phyloP scores from a whole-genome alignment of 2,113 vertebrate genomes.

The Microtus richardsoni region DNA sequence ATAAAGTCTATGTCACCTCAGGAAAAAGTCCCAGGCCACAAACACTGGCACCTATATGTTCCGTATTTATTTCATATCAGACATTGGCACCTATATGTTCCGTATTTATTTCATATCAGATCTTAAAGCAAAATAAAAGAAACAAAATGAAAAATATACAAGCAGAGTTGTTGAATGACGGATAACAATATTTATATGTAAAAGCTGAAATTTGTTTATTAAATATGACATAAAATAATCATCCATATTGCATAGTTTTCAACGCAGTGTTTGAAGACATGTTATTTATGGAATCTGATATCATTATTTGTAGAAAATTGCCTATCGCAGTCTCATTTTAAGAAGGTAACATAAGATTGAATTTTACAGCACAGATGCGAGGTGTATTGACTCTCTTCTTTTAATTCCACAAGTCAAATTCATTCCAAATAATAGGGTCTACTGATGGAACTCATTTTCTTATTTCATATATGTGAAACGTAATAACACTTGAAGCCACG shows the following conservation, averaged over 20 bases:
- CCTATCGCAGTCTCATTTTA: slow-evolving; percentile 48
- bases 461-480: slow-evolving; percentile 78
- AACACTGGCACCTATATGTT: neutral
- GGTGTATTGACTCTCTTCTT: slow-evolving; percentile 60
- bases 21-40: neutral
- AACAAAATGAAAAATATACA: neutral
- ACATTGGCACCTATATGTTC: too few relatives aligned
- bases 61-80: too few relatives aligned
- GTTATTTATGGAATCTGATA: slow-evolving; percentile 29
- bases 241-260: slow-evolving; percentile 27
- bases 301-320: slow-evolving; percentile 62
- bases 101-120: neutral
- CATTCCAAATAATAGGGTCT: slow-evolving; percentile 71
- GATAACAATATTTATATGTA: neutral
- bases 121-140: neutral
- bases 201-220: slow-evolving; percentile 44
- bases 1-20: neutral
- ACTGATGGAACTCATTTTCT: slow-evolving; percentile 76
- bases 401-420: slow-evolving; percentile 74
- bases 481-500: slow-evolving; percentile 65
- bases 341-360: slow-evolving; percentile 51
- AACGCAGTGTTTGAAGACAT: slow-evolving; percentile 30
- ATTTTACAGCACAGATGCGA: slow-evolving; percentile 51
- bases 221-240: slow-evolving; percentile 23
- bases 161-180: neutral